These are phyloP conservation scores for Litocranius walleri DNA, from an alignment of 2,113 vertebrate species.

Conservation along the genomic window DNA sequence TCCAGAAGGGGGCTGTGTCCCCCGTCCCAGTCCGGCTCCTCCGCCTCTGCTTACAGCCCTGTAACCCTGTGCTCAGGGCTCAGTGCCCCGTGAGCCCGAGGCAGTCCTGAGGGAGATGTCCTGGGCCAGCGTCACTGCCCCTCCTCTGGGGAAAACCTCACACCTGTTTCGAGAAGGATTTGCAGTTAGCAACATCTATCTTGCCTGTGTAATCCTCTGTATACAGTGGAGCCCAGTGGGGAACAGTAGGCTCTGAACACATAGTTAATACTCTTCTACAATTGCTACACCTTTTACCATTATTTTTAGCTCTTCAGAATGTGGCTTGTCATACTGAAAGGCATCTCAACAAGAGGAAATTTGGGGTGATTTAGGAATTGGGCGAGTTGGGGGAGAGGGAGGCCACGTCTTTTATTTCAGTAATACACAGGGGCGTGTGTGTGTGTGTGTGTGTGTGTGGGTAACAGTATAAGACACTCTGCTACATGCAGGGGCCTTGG, in stretches of 20 bases:
- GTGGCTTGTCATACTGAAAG: background rate
- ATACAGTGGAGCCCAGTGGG: background rate
- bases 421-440: too few relatives aligned
- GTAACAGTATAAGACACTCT: background rate
- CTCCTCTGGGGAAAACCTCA: background rate
- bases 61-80: background rate
- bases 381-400: too few relatives aligned
- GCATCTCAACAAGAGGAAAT: too few relatives aligned
- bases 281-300: background rate
- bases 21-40: too few relatives aligned
- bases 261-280: background rate
- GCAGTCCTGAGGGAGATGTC: background rate
- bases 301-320: background rate
- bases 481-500: background rate
- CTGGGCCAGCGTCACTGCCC: background rate
- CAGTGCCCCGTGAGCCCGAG: background rate
- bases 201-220: background rate
- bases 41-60: background rate
- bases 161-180: background rate
- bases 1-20: background rate
- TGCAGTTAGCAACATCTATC: background rate
- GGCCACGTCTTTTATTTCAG: too few relatives aligned
- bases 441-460: background rate
- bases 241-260: background rate
- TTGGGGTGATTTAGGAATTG: too few relatives aligned